phyloP scores from a whole-genome alignment of 2,797 vertebrate genomes.

The Poeciliopsis turneri region DNA sequence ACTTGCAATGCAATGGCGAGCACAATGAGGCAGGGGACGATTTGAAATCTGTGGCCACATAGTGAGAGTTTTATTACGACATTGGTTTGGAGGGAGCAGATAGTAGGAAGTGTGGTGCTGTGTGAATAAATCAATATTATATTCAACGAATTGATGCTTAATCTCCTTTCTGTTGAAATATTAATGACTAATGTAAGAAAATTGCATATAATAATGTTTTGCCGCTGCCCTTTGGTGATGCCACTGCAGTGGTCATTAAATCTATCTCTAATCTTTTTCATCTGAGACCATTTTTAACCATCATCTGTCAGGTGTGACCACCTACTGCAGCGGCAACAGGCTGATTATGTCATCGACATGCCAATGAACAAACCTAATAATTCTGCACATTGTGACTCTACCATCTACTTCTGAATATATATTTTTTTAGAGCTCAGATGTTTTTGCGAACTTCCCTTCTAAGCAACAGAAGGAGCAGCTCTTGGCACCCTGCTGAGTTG shows the following conservation, averaged over 20 bases:
- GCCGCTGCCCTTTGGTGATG: neutral
- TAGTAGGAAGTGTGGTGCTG: neutral
- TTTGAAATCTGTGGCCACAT: neutral
- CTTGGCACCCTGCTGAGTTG: neutral
- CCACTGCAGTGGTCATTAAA: neutral
- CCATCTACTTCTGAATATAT: neutral
- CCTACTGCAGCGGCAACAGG: neutral
- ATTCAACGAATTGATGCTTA: neutral
- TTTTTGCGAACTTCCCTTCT: conserved; percentile 9
- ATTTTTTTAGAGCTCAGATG: neutral
- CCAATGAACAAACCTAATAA: neutral
- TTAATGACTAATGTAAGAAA: neutral
- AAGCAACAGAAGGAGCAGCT: neutral
- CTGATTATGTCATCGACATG: neutral
- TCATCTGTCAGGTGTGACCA: neutral
- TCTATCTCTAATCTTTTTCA: neutral
- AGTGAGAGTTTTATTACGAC: neutral
- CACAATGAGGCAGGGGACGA: neutral
- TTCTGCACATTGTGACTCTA: neutral
- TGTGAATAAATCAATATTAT: neutral
- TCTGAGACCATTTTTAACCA: neutral
- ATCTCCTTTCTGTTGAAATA: neutral
- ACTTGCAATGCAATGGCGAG: neutral
- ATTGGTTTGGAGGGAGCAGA: neutral
- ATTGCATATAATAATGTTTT: neutral